Base-by-base conservation (phyloP, 2,888 invertebrate genomes). In the Hydrotaea cyrtoneurina region DNA sequence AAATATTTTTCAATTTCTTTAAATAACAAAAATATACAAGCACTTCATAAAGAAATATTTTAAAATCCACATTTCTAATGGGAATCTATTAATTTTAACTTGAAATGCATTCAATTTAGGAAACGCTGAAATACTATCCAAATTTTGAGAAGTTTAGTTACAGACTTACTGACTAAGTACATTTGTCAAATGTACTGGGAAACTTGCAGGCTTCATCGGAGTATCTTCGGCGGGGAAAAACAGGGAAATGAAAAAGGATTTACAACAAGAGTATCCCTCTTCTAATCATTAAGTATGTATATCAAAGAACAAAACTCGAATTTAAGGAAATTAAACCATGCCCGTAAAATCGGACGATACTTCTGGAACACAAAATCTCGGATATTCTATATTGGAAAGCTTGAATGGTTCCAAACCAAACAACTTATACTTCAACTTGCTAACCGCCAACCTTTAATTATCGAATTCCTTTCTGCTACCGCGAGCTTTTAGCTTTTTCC, bases 1-100 rank as follows among this genome's bases (percentile, higher is more conserved):
- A 62, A 17, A 43, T 66, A 66, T 21, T 55, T 8, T 10, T 66
- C n/a, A 15, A 21, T 7, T 66, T 66, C 39, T 43, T 19, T 19
- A 59, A 36, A 36, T 64, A 66, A 66, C 43, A 66, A 66, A 64
- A 43, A 43, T 43, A 66, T 66, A 62, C 66, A 66, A 39, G 21
- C 39, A 39, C 13, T 39, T 10, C 39, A 39, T 39, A 39, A 39
- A 39, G 39, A 39, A 66, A 19, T 39, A 11, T 2, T 21, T 43
- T 5, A 21, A 55, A 55, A 19, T 50, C 50, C 15, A 13, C 13
- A n/a, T 50, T 50, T 13, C 4, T 50, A 50, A 50, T 50, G n/a
- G 50, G 50, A 31, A 50, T n/a, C 1, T 8, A 39, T 39, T 13
- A 10, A 50, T 50, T n/a, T 50, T n/a, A n/a, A n/a, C n/a, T 39